Conservation (phyloP, 2,888 invertebrate genomes). For the Hyles lineata region DNA sequence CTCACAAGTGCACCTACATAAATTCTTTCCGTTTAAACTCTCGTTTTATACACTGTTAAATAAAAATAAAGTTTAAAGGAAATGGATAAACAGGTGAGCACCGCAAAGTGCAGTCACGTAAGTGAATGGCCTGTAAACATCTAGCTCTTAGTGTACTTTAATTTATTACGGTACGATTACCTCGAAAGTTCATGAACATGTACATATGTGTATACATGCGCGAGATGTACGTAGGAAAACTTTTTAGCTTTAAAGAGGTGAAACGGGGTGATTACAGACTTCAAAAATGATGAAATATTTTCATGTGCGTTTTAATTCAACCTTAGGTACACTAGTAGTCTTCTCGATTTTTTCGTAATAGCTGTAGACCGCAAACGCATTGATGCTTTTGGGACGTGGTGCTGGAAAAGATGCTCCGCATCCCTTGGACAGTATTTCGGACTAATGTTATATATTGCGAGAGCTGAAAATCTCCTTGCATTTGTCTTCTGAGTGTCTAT, state of each 20-base stretch:
- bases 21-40: slow-evolving; percentile 9
- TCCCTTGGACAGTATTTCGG: too few relatives aligned
- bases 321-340: too few relatives aligned
- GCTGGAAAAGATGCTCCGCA: too few relatives aligned
- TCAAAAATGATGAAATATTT: neutral
- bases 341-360: too few relatives aligned
- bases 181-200: neutral
- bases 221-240: neutral
- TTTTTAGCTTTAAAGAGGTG: neutral
- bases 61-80: slow-evolving; percentile 24
- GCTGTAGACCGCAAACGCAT: too few relatives aligned
- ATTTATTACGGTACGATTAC: slow-evolving; percentile 18
- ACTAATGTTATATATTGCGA: too few relatives aligned
- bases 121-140: slow-evolving; percentile 25
- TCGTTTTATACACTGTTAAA: slow-evolving; percentile 6
- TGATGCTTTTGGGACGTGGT: too few relatives aligned
- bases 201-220: too few relatives aligned
- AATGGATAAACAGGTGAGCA: slow-evolving; percentile 19
- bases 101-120: slow-evolving; percentile 19
- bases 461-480: too few relatives aligned
- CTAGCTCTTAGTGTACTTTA: slow-evolving; percentile 18
- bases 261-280: neutral
- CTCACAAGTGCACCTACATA: neutral
- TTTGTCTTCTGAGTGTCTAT: too few relatives aligned
- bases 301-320: neutral